Conservation (phyloP, 2,113 vertebrate genomes). For the Odocoileus hemionus region DNA sequence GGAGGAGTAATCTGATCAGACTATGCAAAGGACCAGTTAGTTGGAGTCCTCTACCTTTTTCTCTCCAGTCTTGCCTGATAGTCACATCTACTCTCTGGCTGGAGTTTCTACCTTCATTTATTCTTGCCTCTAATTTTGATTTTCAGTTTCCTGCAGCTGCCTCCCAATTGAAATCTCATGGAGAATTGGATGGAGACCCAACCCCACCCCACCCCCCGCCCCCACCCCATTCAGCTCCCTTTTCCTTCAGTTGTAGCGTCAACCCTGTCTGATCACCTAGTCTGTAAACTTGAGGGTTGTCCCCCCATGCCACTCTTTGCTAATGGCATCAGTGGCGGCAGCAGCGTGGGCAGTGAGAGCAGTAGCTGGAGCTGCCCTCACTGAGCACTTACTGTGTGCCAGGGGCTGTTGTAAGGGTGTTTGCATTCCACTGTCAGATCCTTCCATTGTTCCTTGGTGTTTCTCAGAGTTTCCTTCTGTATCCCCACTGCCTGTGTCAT, state of each 20-base stretch:
- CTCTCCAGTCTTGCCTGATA: neutral
- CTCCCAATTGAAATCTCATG: neutral
- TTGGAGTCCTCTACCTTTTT: neutral
- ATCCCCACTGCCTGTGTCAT: neutral
- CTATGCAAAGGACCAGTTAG: neutral
- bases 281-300: neutral
- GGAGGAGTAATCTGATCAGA: neutral
- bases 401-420: neutral
- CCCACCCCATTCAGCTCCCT: neutral
- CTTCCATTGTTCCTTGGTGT: neutral
- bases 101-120: neutral
- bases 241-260: neutral
- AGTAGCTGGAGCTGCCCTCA: neutral
- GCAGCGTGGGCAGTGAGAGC: neutral
- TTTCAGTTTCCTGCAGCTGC: neutral
- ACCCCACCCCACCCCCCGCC: neutral
- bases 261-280: neutral
- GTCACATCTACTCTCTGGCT: neutral
- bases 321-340: neutral
- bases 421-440: neutral
- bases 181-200: neutral
- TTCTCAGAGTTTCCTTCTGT: neutral
- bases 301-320: neutral
- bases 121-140: neutral
- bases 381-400: rapidly evolving